These are phyloP conservation scores for Psilanteris sp. DNA, from an alignment of 1,140 invertebrate genomes.

Conservation along the genomic window DNA sequence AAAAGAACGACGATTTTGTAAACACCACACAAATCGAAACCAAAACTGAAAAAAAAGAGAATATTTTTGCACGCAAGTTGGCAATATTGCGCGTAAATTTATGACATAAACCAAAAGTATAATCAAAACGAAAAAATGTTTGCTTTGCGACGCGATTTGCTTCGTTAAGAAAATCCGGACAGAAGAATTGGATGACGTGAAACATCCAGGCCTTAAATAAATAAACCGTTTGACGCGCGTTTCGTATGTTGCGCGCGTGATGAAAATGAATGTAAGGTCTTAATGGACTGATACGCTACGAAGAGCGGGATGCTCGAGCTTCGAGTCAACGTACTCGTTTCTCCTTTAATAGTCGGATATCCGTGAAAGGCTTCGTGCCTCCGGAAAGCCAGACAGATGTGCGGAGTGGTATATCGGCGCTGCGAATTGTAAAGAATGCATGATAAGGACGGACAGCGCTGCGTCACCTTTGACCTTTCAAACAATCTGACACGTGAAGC, in stretches of 20 bases:
- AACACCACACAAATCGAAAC: too few relatives aligned
- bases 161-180: too few relatives aligned
- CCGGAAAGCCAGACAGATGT: slow-evolving; percentile 52
- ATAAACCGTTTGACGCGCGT: slow-evolving; percentile 18
- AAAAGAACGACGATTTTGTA: too few relatives aligned
- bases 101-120: too few relatives aligned
- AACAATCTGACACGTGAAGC: too few relatives aligned
- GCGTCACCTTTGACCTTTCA: slow-evolving; percentile 29
- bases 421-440: slow-evolving; percentile 30
- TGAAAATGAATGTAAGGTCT: slow-evolving; percentile 56
- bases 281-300: slow-evolving; percentile 52
- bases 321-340: slow-evolving; percentile 63
- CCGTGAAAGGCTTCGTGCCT: slow-evolving; percentile 58
- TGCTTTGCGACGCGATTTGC: too few relatives aligned
- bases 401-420: slow-evolving; percentile 46
- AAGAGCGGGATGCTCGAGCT: slow-evolving; percentile 50
- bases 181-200: too few relatives aligned
- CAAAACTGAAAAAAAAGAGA: too few relatives aligned
- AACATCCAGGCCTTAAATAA: too few relatives aligned
- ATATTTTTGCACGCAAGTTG: too few relatives aligned
- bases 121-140: too few relatives aligned
- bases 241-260: slow-evolving; percentile 23
- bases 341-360: slow-evolving; percentile 64
- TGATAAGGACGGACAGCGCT: slow-evolving; percentile 14
- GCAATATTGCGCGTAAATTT: too few relatives aligned